Conservation (phyloP, 2,797 vertebrate species). For the Merluccius polli region DNA sequence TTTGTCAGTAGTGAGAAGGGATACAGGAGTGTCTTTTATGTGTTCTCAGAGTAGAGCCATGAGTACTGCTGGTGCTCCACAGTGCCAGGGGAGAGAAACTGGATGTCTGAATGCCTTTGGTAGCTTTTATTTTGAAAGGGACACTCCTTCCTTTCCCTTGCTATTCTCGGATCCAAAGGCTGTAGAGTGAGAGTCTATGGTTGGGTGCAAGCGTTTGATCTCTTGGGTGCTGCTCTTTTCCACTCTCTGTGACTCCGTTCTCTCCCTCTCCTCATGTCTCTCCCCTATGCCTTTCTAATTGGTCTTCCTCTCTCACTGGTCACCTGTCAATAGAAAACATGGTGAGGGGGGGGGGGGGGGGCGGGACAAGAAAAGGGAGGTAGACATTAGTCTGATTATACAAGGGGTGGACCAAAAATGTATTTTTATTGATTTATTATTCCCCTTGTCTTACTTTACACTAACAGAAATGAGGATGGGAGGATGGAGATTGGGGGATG, state of each 20-base stretch:
- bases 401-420: slow-evolving; percentile 36
- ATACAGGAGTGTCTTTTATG: slow-evolving; percentile 6
- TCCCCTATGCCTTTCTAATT: slow-evolving; percentile 44
- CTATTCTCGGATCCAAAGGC: slow-evolving; percentile 39
- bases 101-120: slow-evolving; percentile 30
- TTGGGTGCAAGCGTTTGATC: slow-evolving; percentile 33
- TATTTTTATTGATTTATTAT: too few species aligned
- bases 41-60: slow-evolving; percentile 44
- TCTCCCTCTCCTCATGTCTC: slow-evolving; percentile 29
- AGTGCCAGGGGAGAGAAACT: slow-evolving; percentile 18
- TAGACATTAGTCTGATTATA: too few species aligned
- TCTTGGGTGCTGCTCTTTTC: slow-evolving; percentile 38
- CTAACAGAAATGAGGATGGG: too few species aligned
- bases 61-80: background rate
- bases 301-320: slow-evolving; percentile 28
- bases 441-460: too few species aligned
- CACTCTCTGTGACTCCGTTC: slow-evolving; percentile 40
- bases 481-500: too few species aligned
- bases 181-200: slow-evolving; percentile 26
- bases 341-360: slow-evolving; percentile 41
- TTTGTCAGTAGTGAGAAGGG: slow-evolving; percentile 4
- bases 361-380: slow-evolving; percentile 25
- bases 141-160: slow-evolving; percentile 20
- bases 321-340: slow-evolving; percentile 56
- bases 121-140: slow-evolving; percentile 36